Conservation (phyloP, 1,140 invertebrate genomes). For the roundworm (Caenorhabditis elegans) region WBcel235 BX284606.5:5095501-5096000, state of each 20-base stretch:
- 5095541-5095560: slow-evolving; percentile 47
- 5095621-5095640: slow-evolving; percentile 52
- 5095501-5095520: slow-evolving; percentile 38
- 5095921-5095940: too few relatives aligned
- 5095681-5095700: background rate
- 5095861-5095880: background rate
- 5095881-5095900: background rate
- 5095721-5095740: too few relatives aligned
- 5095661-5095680: slow-evolving; percentile 13
- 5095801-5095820: too few relatives aligned
- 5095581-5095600: slow-evolving; percentile 50
- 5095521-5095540: slow-evolving; percentile 47
- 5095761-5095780: too few relatives aligned
- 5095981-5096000: too few relatives aligned
- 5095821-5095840: background rate
- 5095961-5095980: too few relatives aligned
- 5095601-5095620: slow-evolving; percentile 15
- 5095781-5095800: too few relatives aligned
- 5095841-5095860: background rate
- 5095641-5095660: slow-evolving; percentile 42
- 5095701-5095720: too few relatives aligned
- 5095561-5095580: slow-evolving; percentile 42
- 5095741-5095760: too few relatives aligned
- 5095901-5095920: too few relatives aligned
- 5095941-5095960: too few relatives aligned